phyloP scores from a whole-genome alignment of 1,140 invertebrate genomes.

The Berghia stephanieae region DNA sequence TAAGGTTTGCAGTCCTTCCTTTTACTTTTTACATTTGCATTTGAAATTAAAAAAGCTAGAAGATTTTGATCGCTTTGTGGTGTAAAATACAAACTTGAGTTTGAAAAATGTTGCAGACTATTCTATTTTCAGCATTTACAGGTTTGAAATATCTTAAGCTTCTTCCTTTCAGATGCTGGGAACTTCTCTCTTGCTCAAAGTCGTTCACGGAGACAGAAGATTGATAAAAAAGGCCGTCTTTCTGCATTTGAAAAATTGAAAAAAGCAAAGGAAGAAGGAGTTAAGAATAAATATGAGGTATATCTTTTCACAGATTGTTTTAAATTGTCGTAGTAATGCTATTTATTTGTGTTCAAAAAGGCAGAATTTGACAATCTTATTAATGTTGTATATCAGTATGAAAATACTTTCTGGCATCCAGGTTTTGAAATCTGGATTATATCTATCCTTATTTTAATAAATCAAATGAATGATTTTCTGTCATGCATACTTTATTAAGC shows the following conservation, averaged over 20 bases:
- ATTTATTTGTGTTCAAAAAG: too few relatives aligned
- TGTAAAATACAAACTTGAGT: neutral
- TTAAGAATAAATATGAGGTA: slow-evolving; percentile 87
- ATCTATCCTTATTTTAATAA: too few relatives aligned
- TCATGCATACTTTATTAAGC: too few relatives aligned
- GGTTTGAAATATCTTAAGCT: neutral
- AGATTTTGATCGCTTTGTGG: neutral
- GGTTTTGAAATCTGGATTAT: too few relatives aligned
- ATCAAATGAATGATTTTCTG: too few relatives aligned
- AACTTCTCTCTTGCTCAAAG: slow-evolving; percentile 40
- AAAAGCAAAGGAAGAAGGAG: slow-evolving; percentile 77
- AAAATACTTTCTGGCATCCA: too few relatives aligned
- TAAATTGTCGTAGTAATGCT: too few relatives aligned
- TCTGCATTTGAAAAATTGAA: slow-evolving; percentile 86
- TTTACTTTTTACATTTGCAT: too few relatives aligned
- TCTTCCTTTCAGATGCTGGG: slow-evolving; percentile 17
- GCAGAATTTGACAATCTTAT: too few relatives aligned
- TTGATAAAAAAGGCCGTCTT: slow-evolving; percentile 62
- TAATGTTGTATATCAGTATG: too few relatives aligned
- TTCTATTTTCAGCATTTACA: neutral
- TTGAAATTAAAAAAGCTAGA: neutral
- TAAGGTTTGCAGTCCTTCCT: too few relatives aligned
- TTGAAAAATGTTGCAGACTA: neutral
- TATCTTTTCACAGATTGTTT: too few relatives aligned
- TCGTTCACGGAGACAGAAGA: slow-evolving; percentile 56